Evolutionary conservation across 1,140 invertebrate genomes (phyloP).

Genomic region (Tribolium madens): DNA sequence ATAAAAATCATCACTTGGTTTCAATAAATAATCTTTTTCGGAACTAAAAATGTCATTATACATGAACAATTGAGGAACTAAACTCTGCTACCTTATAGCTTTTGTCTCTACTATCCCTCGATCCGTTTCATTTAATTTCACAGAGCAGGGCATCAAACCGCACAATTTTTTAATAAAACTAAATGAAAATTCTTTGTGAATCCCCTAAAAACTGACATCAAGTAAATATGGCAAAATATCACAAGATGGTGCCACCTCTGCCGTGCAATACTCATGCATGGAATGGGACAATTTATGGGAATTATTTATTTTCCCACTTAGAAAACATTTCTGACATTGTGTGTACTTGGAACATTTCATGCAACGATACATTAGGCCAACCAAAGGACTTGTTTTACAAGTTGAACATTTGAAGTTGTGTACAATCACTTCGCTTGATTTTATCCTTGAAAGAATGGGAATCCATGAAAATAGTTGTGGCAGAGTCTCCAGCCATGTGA

Average conservation of each 20-base stretch:
- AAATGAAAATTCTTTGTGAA: constrained; percentile 60
- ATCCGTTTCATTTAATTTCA: constrained; percentile 43
- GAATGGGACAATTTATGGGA: constrained; percentile 80
- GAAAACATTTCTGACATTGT: constrained; percentile 84
- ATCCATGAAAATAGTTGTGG: constrained; percentile 71
- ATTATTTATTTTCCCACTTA: constrained; percentile 75
- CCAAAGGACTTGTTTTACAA: constrained; percentile 69
- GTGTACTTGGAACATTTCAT: constrained; percentile 79
- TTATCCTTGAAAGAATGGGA: constrained; percentile 69
- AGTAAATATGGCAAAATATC: background rate
- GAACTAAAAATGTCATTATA: constrained; percentile 23
- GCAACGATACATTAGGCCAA: constrained; percentile 76
- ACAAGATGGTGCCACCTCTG: constrained; percentile 50
- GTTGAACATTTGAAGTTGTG: constrained; percentile 69
- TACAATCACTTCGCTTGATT: constrained; percentile 68
- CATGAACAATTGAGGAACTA: background rate
- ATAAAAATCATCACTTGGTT: constrained; percentile 3
- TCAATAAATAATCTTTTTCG: constrained; percentile 42
- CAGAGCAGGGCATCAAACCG: constrained; percentile 52
- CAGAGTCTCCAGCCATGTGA: constrained; percentile 69
- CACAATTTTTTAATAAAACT: constrained; percentile 63
- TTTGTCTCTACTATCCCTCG: constrained; percentile 44
- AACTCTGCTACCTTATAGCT: constrained; percentile 43
- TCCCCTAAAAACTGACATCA: constrained; percentile 55
- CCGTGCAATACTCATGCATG: constrained; percentile 78